These are phyloP conservation scores for Geotrupes spiniger DNA, from an alignment of 2,888 invertebrate genomes.

Conservation along the genomic window DNA sequence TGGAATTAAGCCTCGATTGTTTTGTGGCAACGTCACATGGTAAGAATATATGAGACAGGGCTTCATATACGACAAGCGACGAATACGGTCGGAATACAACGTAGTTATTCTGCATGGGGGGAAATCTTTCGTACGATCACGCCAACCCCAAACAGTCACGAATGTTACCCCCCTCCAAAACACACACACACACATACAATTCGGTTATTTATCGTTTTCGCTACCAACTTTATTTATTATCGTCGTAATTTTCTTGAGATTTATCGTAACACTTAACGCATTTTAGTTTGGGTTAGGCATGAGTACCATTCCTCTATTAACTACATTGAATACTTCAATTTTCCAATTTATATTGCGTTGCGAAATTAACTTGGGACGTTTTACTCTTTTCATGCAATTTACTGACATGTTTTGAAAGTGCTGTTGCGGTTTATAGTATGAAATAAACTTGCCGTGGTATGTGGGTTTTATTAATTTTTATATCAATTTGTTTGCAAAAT, in stretches of 20 bases:
- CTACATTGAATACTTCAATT: slow-evolving; percentile 1
- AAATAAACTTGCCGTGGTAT: too few species aligned
- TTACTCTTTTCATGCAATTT: too few species aligned
- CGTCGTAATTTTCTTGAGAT: slow-evolving; percentile 16
- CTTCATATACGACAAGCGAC: neutral
- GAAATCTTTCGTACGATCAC: slow-evolving; percentile 36
- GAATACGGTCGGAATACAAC: slow-evolving; percentile 10
- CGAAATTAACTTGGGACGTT: too few species aligned
- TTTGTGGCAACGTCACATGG: slow-evolving; percentile 14
- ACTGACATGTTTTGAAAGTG: too few species aligned
- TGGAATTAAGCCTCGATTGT: slow-evolving; percentile 17
- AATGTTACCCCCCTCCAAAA: slow-evolving; percentile 34
- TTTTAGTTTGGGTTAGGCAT: slow-evolving; percentile 6
- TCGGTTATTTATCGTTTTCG: slow-evolving; percentile 21
- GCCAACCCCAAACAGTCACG: slow-evolving; percentile 40
- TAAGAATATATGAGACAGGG: neutral
- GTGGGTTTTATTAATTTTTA: too few species aligned
- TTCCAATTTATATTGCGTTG: slow-evolving; percentile 1
- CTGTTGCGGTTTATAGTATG: too few species aligned
- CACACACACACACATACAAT: too few species aligned
- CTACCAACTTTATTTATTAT: slow-evolving; percentile 17
- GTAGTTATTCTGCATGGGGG: slow-evolving; percentile 19
- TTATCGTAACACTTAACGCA: slow-evolving; percentile 21
- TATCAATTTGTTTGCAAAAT: too few species aligned
- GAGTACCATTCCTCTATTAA: slow-evolving; percentile 4